Evolutionary conservation across 1,140 invertebrate species (phyloP).

Genomic region (Drosophila neocordata): DNA sequence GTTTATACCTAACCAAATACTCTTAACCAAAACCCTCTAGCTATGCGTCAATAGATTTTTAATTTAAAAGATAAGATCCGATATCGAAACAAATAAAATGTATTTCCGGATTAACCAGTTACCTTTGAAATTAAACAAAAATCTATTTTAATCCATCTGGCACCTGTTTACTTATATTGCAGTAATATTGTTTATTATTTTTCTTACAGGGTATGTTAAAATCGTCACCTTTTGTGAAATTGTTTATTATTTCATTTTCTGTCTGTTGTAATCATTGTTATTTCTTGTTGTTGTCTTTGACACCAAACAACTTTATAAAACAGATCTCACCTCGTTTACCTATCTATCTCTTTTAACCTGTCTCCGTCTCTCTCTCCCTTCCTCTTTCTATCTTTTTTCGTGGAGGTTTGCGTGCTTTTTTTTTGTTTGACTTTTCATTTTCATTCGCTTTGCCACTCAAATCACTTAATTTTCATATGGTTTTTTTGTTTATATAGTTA

Average conservation of each 20-base stretch:
- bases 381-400: constrained; percentile 10
- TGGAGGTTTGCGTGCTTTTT: constrained; percentile 14
- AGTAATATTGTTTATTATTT: too few species aligned
- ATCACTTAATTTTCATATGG: constrained; percentile 32
- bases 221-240: not conserved
- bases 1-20: too few species aligned
- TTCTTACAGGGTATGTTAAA: not conserved
- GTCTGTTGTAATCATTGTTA: constrained; percentile 24
- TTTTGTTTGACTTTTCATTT: constrained; percentile 34
- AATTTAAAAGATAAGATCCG: too few species aligned
- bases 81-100: too few species aligned
- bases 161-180: too few species aligned
- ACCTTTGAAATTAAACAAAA: too few species aligned
- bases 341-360: not conserved
- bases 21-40: too few species aligned
- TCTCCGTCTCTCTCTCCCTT: not conserved
- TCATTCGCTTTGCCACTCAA: not conserved
- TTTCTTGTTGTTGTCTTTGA: constrained; percentile 36
- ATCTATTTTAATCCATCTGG: too few species aligned
- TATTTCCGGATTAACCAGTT: too few species aligned
- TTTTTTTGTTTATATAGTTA: constrained; percentile 22
- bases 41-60: too few species aligned
- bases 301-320: constrained; percentile 51
- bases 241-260: constrained; percentile 8
- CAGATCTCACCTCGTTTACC: constrained; percentile 25